Conservation (phyloP, 1,140 invertebrate species). For the Drosophila arizonae region DNA sequence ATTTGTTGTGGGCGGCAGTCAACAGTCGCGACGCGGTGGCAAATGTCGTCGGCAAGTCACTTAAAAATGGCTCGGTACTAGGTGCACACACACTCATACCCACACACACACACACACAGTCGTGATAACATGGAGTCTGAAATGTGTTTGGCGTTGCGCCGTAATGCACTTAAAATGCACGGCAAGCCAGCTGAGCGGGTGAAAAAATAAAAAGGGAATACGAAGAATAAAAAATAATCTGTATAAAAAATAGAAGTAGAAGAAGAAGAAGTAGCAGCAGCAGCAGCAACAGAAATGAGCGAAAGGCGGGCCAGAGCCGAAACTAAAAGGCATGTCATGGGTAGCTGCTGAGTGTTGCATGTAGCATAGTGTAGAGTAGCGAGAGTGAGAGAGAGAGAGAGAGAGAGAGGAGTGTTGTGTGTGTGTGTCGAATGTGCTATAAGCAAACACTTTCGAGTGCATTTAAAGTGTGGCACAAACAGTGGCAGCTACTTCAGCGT, state of each 20-base stretch:
- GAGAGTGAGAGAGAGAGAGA: too few species aligned
- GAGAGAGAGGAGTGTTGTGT: slow-evolving; percentile 5
- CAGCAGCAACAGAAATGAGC: slow-evolving; percentile 35
- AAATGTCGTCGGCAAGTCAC: slow-evolving; percentile 74
- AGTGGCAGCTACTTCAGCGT: slow-evolving; percentile 68
- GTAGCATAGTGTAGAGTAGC: slow-evolving; percentile 20
- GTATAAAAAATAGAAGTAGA: slow-evolving; percentile 18
- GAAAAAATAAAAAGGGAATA: slow-evolving; percentile 14
- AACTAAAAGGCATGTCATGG: slow-evolving; percentile 52
- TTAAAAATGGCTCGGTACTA: slow-evolving; percentile 71
- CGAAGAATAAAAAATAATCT: slow-evolving; percentile 11
- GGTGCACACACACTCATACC: slow-evolving; percentile 46
- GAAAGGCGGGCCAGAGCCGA: slow-evolving; percentile 34
- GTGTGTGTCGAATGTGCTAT: slow-evolving; percentile 50
- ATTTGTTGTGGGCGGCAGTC: slow-evolving; percentile 13
- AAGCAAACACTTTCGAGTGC: slow-evolving; percentile 77
- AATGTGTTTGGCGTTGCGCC: slow-evolving; percentile 42
- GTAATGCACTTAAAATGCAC: slow-evolving; percentile 75
- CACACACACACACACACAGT: slow-evolving; percentile 39
- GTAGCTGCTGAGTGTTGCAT: slow-evolving; percentile 5
- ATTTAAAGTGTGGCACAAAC: slow-evolving; percentile 78
- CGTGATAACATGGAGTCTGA: slow-evolving; percentile 20
- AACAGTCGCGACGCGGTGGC: slow-evolving; percentile 29
- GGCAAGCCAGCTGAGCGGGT: slow-evolving; percentile 41
- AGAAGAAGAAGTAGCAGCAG: background rate